These are phyloP conservation scores for Polypterus senegalus DNA, from an alignment of 2,113 vertebrate genomes.

Conservation along the genomic window DNA sequence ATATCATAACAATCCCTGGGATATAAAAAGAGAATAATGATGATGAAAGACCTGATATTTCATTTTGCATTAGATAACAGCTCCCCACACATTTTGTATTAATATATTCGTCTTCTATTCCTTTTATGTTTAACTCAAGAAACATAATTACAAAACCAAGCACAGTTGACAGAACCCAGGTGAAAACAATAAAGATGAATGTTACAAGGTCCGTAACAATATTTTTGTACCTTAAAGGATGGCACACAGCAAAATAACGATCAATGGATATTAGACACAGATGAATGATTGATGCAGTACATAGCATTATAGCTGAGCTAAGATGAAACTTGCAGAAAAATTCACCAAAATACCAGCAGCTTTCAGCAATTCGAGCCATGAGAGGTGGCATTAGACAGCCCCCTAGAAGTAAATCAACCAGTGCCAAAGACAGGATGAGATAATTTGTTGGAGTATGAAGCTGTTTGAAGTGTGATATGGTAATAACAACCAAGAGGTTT, in stretches of 20 bases:
- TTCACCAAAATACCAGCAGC: slow-evolving; percentile 66
- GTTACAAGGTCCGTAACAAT: slow-evolving; percentile 11
- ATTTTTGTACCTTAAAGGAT: slow-evolving; percentile 17
- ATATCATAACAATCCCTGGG: not conserved
- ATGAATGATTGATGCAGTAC: slow-evolving; percentile 61
- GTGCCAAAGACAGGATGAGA: slow-evolving; percentile 61
- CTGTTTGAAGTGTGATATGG: slow-evolving; percentile 56
- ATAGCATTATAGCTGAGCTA: slow-evolving; percentile 52
- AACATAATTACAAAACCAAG: slow-evolving; percentile 19
- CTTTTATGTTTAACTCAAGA: not conserved
- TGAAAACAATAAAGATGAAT: slow-evolving; percentile 10
- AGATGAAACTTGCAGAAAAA: slow-evolving; percentile 63
- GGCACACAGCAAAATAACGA: slow-evolving; percentile 9
- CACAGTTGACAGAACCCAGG: slow-evolving; percentile 19
- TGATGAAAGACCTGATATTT: not conserved
- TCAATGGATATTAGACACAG: slow-evolving; percentile 49
- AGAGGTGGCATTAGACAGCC: slow-evolving; percentile 61
- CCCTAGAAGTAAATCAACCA: slow-evolving; percentile 54
- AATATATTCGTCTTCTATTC: not conserved
- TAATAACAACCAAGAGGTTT: slow-evolving; percentile 60
- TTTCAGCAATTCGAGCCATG: slow-evolving; percentile 59
- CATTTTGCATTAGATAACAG: slow-evolving; percentile 1
- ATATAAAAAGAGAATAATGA: not conserved
- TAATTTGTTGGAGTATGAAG: slow-evolving; percentile 59
- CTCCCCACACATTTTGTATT: slow-evolving; percentile 2